Evolutionary conservation across 2,888 invertebrate species (phyloP), one percentile per base, ranked within the genome.

Genomic region (Archaeoteleia sp.): DNA sequence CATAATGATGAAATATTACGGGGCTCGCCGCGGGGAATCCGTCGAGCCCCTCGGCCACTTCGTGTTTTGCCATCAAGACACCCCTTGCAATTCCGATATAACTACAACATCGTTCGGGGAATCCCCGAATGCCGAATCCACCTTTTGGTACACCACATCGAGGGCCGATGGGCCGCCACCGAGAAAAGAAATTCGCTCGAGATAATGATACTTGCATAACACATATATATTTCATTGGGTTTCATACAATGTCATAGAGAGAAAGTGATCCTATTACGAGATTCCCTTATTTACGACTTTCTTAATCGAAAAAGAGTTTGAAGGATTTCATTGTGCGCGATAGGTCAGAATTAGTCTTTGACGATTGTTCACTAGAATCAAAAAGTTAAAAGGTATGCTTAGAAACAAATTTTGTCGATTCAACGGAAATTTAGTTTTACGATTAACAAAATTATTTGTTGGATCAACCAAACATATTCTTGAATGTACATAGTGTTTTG

Each of bases 1-100:
- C 61, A 74, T 85, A 84, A 85, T 83, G 84, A 84, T 84, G 84
- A 85, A 85, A 84, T 84, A 84, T 84, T 78, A 79, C 78, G 57
- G 68, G 68, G 71, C 71, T 63, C 70, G 58, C 62, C 62, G 51
- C 58, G 68, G 63, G 67, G 58, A 70, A 70, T 76, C 70, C 70
- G 51, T 62, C 72, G 71, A 74, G 76, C 74, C 74, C 77, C 72
- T 71, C 65, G 65, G 37, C 68, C 73, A 67, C 76, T 76, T 73
- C 67, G 73, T 73, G 77, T 77, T 75, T 20, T 72, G 74, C 76
- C 70, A 68, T 62, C 68, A 66, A 73, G 71, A 58, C 71, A 71
- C 78, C 74, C 76, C 60, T 66, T 73, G 75, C 79, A 81, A 81
- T 80, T 79, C 80, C 76, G 77, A 77, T 81, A 75, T 78, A 82